These are phyloP conservation scores for Odocoileus virginianus DNA, from an alignment of 2,113 vertebrate species.

Conservation along the genomic window DNA sequence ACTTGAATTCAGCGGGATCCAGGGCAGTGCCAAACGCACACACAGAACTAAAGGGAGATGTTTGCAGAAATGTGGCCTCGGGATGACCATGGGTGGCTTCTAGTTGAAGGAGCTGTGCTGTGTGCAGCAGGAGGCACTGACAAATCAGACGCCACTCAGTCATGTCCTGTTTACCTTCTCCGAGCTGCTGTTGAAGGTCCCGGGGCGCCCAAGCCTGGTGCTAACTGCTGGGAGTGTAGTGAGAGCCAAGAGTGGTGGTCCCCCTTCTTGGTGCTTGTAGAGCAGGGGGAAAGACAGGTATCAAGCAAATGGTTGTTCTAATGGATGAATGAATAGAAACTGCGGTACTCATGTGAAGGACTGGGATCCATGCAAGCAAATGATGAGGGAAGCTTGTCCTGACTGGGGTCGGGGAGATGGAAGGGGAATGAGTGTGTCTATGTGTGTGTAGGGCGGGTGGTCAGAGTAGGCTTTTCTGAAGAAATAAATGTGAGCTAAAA, in stretches of 20 bases:
- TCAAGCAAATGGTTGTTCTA: background rate
- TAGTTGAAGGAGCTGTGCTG: background rate
- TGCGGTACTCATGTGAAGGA: background rate
- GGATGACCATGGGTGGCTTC: no score
- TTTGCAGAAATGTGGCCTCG: background rate
- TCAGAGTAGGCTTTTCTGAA: background rate
- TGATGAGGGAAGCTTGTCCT: background rate
- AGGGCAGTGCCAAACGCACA: background rate
- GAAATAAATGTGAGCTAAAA: background rate
- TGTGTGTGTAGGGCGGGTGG: no score
- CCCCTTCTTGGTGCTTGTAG: background rate
- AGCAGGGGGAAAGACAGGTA: background rate
- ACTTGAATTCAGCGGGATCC: background rate
- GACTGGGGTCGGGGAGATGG: no score
- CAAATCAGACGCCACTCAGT: background rate
- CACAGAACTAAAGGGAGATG: background rate
- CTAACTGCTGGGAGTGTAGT: no score
- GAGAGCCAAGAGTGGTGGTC: background rate
- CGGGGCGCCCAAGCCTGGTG: rapidly evolving
- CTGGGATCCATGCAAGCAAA: background rate
- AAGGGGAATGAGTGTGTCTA: background rate
- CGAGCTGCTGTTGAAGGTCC: no score
- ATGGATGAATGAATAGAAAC: background rate
- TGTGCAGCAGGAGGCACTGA: background rate
- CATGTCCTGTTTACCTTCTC: background rate